Conservation (phyloP, 1,140 invertebrate genomes). For the Ericerus pela region DNA sequence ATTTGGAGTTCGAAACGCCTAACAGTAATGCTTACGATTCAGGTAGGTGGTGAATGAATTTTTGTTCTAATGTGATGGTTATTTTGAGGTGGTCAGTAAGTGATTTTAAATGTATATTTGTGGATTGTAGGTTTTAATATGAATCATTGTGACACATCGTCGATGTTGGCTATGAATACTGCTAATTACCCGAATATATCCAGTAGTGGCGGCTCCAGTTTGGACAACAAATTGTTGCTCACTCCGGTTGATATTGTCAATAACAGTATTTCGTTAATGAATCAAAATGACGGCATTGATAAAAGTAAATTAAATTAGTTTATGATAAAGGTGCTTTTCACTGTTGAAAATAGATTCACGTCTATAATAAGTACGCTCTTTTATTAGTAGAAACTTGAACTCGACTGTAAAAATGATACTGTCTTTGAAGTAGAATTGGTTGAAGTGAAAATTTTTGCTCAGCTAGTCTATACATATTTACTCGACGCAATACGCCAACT, state of each 20-base stretch:
- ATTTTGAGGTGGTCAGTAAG: not conserved
- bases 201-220: not conserved
- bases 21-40: too few relatives aligned
- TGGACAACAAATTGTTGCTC: constrained; percentile 1
- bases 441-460: too few relatives aligned
- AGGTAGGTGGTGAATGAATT: not conserved
- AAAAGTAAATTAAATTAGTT: not conserved
- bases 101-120: not conserved
- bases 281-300: not conserved
- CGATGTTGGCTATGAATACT: not conserved
- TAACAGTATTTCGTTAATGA: not conserved
- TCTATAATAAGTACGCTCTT: too few relatives aligned
- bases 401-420: too few relatives aligned
- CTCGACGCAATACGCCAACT: too few relatives aligned
- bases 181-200: not conserved
- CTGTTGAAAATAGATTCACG: too few relatives aligned
- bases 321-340: too few relatives aligned
- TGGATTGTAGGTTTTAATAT: not conserved
- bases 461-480: too few relatives aligned
- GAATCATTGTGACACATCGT: not conserved
- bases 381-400: too few relatives aligned
- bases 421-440: too few relatives aligned
- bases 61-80: not conserved
- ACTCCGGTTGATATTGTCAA: not conserved
- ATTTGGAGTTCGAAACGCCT: too few relatives aligned